A percentile compares a stretch with the other conserved stretches of the same genome.
Conservation (phyloP, 2,113 vertebrate species). For the Dolichallabes microphthalmus region DNA sequence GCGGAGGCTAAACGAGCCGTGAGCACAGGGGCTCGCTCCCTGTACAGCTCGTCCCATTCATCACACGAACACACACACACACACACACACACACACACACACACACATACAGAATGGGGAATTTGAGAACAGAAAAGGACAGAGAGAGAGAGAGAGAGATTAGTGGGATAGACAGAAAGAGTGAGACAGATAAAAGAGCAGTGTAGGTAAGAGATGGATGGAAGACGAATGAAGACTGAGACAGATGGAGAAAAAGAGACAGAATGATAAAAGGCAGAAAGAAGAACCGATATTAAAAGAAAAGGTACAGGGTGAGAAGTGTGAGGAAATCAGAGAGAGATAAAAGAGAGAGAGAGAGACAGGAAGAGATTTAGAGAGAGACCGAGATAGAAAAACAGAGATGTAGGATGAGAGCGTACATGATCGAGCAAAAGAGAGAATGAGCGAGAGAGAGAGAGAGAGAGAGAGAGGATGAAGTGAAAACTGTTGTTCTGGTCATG, state of each 20-base stretch:
- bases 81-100: constrained; percentile 11
- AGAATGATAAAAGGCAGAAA: no score
- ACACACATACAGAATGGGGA: neutral
- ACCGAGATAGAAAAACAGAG: neutral
- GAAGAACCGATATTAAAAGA: no score
- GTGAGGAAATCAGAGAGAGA: neutral
- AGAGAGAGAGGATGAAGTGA: neutral
- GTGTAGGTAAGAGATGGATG: neutral
- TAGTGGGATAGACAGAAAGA: neutral
- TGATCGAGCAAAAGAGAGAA: neutral
- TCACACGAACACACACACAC: constrained; percentile 61
- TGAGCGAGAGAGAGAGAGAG: neutral
- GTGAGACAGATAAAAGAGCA: neutral
- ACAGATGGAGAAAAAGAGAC: neutral
- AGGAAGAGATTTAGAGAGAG: neutral
- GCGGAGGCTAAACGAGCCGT: constrained; percentile 75
- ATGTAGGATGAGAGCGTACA: neutral
- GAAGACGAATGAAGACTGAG: neutral
- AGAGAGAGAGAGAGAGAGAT: neutral
- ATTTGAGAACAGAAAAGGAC: no score
- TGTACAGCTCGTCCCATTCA: constrained; percentile 71
- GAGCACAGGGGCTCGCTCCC: constrained; percentile 67
- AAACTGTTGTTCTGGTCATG: no score
- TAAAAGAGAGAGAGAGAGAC: neutral
- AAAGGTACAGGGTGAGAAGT: neutral